Conservation (phyloP, 2,113 vertebrate genomes). For the Cisticola juncidis region DNA sequence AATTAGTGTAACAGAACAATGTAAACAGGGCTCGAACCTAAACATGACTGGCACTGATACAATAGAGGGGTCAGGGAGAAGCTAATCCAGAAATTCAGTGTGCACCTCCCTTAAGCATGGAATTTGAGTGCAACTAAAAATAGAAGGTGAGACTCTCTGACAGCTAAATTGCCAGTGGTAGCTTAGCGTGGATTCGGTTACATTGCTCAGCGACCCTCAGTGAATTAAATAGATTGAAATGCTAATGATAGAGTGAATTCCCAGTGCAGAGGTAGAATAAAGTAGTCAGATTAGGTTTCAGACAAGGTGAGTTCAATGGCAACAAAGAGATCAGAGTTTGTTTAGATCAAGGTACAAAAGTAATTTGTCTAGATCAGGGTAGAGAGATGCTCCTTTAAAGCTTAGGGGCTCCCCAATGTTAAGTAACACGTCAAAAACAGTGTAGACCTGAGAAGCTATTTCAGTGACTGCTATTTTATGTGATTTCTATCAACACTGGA, state of each 20-base stretch:
- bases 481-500: constrained; percentile 23
- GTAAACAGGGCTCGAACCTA: not conserved
- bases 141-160: constrained; percentile 64
- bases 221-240: constrained; percentile 75
- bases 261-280: constrained; percentile 61
- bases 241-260: constrained; percentile 67
- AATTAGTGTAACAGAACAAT: constrained; percentile 17
- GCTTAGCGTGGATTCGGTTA: constrained; percentile 54
- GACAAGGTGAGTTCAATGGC: constrained; percentile 64
- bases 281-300: constrained; percentile 69
- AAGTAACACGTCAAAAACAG: not conserved
- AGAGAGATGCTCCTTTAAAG: constrained; percentile 30
- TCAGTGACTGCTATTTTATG: not conserved
- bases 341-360: constrained; percentile 54
- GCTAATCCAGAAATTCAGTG: constrained; percentile 40
- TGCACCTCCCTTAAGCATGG: constrained; percentile 23
- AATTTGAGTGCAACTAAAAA: constrained; percentile 49
- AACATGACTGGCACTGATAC: constrained; percentile 20
- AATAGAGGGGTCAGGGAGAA: constrained; percentile 6
- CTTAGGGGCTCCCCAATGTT: constrained; percentile 7
- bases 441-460: not conserved
- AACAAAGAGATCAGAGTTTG: constrained; percentile 53
- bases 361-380: constrained; percentile 52
- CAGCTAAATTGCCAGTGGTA: constrained; percentile 62
- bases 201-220: constrained; percentile 62